Evolutionary conservation across 53 echinoderm and acorn worm genomes (phyloP), one percentile per base, ranked within the genome.

Genomic region (Pentamera pediparva): DNA sequence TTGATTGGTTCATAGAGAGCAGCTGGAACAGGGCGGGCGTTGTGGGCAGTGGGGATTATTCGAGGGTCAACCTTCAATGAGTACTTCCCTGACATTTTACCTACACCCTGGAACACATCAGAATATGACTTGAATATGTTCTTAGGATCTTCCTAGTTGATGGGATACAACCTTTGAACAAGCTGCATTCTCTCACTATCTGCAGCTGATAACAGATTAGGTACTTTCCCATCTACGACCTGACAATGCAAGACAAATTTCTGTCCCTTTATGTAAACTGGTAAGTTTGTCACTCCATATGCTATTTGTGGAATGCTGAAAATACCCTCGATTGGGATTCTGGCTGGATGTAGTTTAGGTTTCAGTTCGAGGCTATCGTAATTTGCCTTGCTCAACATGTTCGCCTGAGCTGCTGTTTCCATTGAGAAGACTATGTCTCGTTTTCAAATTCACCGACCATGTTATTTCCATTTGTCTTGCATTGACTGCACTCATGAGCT

Each of bases 201-300:
- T 58, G 59, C 5, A 7, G 28, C 59, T 58, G 7, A 58, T 0
- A 58, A 58, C 59, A 58, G 28, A 58, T 58, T 18, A 58, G 59
- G 22, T 58, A 5, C 59, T 27, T 58, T 28, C 22, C 28, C 59
- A 58, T 58, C 59, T 21, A 18, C 27, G 7, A 58, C 59, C 59
- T 58, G 59, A 58, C 59, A 58, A 12, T 58, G 28, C 28, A 58
- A 58, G 12, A 57, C 57, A 47, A 17, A 57, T 25, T n/a, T 57
- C 26, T 26, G 54, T 18, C 26, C 22, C 22, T 58, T 58, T 28
- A 4, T 32, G 60, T 60, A 60, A 31, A 60, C 60, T 13, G 32
- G 60, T 60, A 60, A 60, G 34, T 60, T 60, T 60, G 31, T 60
- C 12, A 60, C 60, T 32, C 60, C 60, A 30, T 60, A 12, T 26